Conservation (phyloP, 2,888 invertebrate species). For the Zelleria hepariella region DNA sequence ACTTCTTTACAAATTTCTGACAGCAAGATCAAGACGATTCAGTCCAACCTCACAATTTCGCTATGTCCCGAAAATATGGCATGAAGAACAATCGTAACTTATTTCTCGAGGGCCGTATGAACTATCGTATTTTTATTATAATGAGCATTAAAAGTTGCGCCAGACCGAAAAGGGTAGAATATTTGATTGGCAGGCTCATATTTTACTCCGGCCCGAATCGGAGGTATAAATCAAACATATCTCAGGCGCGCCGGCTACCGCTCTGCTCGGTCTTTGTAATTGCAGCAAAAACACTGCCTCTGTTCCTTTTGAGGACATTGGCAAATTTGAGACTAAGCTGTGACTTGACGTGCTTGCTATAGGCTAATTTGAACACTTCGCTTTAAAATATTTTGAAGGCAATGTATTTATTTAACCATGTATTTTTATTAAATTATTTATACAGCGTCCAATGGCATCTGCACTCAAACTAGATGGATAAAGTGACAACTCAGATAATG, state of each 20-base stretch:
- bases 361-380: not conserved
- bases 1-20: not conserved
- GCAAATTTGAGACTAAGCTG: constrained; percentile 57
- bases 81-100: constrained; percentile 29
- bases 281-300: constrained; percentile 64
- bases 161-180: constrained; percentile 55
- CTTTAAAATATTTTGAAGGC: too few relatives aligned
- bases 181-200: constrained; percentile 64
- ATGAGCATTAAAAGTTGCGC: constrained; percentile 57
- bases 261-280: constrained; percentile 58
- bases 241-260: constrained; percentile 48
- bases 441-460: too few relatives aligned
- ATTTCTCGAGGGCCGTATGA: constrained; percentile 42
- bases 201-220: constrained; percentile 56
- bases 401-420: too few relatives aligned
- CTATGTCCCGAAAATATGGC: constrained; percentile 38
- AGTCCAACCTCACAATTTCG: constrained; percentile 1
- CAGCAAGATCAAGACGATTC: not conserved
- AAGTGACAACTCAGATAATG: not conserved
- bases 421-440: too few relatives aligned
- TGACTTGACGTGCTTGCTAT: constrained; percentile 11
- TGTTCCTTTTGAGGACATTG: constrained; percentile 61
- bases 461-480: too few relatives aligned
- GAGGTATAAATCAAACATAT: constrained; percentile 67
- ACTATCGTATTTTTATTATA: constrained; percentile 68